Conservation (phyloP, 2,113 vertebrate genomes). For the Uria lomvia region DNA sequence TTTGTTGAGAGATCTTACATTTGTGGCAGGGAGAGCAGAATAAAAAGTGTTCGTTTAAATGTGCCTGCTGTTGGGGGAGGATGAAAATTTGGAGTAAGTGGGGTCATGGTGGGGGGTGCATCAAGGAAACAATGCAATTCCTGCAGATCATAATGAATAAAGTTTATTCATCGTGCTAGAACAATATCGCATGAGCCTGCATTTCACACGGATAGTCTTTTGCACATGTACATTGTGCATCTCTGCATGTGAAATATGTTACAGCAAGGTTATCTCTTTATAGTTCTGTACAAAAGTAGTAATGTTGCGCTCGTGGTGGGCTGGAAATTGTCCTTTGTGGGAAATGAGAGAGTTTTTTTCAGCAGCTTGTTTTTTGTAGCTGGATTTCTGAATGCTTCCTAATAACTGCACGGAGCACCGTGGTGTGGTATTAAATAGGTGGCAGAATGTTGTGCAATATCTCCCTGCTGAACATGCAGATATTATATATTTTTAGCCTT, state of each 20-base stretch:
- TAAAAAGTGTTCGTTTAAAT: background rate
- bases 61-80: background rate
- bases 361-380: background rate
- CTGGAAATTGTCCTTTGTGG: background rate
- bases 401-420: background rate
- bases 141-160: background rate
- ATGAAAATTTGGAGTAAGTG: background rate
- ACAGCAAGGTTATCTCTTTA: background rate
- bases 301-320: rapidly evolving
- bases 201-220: background rate
- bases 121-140: background rate
- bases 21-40: background rate
- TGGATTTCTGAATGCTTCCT: background rate
- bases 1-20: rapidly evolving
- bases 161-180: background rate
- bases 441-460: rapidly evolving
- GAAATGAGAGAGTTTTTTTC: background rate
- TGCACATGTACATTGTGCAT: rapidly evolving
- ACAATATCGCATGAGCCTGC: rapidly evolving
- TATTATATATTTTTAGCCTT: background rate
- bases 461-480: background rate
- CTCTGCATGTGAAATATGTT: rapidly evolving
- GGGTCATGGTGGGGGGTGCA: background rate
- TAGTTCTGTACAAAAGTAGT: background rate
- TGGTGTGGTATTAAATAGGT: background rate